Evolutionary conservation across 2,113 vertebrate genomes (phyloP), one percentile per base, ranked within the genome.

Genomic region (Pollachius pollachius): DNA sequence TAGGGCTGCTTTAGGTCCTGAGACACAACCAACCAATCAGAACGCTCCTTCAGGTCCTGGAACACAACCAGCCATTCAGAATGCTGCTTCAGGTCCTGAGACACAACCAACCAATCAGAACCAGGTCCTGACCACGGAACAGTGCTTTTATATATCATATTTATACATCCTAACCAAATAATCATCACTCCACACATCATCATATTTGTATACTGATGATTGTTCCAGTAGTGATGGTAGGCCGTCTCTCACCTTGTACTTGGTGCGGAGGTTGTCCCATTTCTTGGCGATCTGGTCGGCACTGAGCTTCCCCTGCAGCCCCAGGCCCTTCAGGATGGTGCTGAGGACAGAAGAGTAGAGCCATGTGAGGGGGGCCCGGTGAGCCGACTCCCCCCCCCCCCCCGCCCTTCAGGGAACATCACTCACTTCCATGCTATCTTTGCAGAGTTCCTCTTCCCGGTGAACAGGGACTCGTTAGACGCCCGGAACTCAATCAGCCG

Each of bases 201-300:
- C 30, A 34, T 34, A 34, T 23, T 23, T 2, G 23, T 23, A 23
- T 23, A 23, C 23, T 23, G 23, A 23, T 23, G 23, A 23, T 23
- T 23, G 23, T 23, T 23, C 1, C 23, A 23, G 23, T 23, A 23
- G 23, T 23, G 23, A 23, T 23, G 23, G 23, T 23, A 23, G 23
- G 23, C 23, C 23, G 23, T 23, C 23, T 23, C 23, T 23, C 23
- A 91, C 91, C 90, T 93, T 93, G 72, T 93, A 93, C 58, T 91
- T 93, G 0, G 89, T 89, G 13, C 91, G 81, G 64, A 93, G 81
- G 80, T 93, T 92, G 87, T 93, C 91, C 92, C 91, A 93, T 68
- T 92, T 93, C 34, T 93, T 93, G 62, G 91, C 89, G 11, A 92
- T 90, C 78, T 93, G 92, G 60, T 92, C 91, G 0, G 90, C 81